Conservation (phyloP, 2,888 invertebrate species). For the Plebejus anna region DNA sequence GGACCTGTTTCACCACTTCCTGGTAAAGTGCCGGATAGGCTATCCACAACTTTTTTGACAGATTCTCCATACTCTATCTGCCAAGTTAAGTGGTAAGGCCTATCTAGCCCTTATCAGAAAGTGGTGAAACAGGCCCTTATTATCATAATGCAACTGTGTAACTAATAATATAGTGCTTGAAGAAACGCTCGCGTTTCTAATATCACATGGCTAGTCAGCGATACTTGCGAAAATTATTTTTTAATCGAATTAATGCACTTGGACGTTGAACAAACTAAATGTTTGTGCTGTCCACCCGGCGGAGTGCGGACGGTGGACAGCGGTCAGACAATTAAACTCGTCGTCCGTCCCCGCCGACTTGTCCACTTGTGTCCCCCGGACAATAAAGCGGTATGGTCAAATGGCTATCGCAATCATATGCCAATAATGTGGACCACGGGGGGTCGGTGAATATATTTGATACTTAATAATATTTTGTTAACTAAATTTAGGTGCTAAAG, state of each 20-base stretch:
- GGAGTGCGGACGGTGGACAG: not conserved
- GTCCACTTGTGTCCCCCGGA: not conserved
- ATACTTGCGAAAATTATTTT: slow-evolving; percentile 16
- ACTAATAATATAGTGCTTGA: too few species aligned
- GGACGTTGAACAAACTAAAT: not conserved
- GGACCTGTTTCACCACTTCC: too few species aligned
- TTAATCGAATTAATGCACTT: slow-evolving; percentile 16
- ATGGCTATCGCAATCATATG: slow-evolving; percentile 29
- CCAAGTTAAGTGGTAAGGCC: too few species aligned
- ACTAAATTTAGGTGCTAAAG: too few species aligned
- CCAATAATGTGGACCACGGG: slow-evolving; percentile 25
- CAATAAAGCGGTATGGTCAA: slow-evolving; percentile 37
- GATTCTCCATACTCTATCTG: too few species aligned
- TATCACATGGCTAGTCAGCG: not conserved
- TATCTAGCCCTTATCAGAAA: too few species aligned
- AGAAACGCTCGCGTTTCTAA: not conserved
- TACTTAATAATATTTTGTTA: not conserved
- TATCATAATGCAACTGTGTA: too few species aligned
- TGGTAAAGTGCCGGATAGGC: too few species aligned
- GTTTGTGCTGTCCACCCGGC: slow-evolving; percentile 19
- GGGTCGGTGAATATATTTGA: slow-evolving; percentile 10
- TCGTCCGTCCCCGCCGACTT: not conserved
- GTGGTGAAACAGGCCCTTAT: too few species aligned
- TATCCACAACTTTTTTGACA: too few species aligned
- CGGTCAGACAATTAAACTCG: slow-evolving; percentile 1